Evolutionary conservation across 2,797 vertebrate species (phyloP).

Genomic region (Sylvilagus floridanus): DNA sequence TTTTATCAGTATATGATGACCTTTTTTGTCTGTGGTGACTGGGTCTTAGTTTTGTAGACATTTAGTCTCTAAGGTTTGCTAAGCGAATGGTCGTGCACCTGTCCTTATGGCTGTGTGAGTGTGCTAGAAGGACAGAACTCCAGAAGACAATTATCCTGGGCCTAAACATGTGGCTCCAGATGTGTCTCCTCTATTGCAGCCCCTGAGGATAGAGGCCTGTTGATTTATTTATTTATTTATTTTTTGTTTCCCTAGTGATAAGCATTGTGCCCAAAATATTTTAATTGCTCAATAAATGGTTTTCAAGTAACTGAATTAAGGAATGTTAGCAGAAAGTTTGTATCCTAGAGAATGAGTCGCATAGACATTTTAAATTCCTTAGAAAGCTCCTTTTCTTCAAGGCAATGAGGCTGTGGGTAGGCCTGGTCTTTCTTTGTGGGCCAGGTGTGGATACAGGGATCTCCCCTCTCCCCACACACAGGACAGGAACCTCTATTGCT

Average conservation of each 20-base stretch:
- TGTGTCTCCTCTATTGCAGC: not conserved
- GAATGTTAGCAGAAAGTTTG: not conserved
- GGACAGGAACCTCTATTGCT: not conserved
- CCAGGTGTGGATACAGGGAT: not conserved
- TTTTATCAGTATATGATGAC: not conserved
- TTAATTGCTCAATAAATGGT: not conserved
- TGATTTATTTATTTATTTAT: not conserved
- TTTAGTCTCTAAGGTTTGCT: not conserved
- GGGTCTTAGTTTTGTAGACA: not conserved
- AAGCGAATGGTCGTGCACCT: not conserved
- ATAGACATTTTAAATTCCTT: not conserved
- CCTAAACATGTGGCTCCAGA: not conserved
- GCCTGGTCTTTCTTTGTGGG: not conserved
- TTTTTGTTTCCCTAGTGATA: not conserved
- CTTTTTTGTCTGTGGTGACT: not conserved
- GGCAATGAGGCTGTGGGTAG: not conserved
- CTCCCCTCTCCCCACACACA: not conserved
- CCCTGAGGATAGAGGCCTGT: not conserved
- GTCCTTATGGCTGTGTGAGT: not conserved
- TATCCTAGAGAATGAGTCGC: not conserved
- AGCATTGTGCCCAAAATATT: constrained; percentile 1
- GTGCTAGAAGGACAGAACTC: not conserved
- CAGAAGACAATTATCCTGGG: not conserved
- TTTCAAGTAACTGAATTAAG: not conserved
- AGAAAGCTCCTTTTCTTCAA: not conserved